Base-by-base conservation (phyloP, 2,113 vertebrate species). In the Erinaceus europaeus region DNA sequence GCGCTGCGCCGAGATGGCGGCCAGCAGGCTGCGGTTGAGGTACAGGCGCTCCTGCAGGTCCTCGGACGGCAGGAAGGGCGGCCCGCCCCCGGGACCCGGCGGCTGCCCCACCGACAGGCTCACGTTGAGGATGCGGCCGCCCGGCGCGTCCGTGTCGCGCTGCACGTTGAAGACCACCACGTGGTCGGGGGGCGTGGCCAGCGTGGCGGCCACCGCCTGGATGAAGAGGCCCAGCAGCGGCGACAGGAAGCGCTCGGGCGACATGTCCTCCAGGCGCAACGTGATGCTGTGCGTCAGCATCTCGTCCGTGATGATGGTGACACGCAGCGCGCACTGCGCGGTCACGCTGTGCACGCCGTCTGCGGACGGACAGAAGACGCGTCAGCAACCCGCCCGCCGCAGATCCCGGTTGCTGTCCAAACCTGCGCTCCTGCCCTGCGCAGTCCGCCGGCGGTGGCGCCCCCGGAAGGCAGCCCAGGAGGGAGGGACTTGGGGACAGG, bases 201-300 rank as follows among this genome's bases (percentile, higher is more conserved):
- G 97, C 21, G 99, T 98, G 1, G 97, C 88, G 0, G 99, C 98
- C 92, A 99, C 99, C 0, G 98, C 98, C 53, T 98, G 98, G 62
- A 99, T 97, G 93, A 99, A 99, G 96, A 98, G 98, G 10, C 97
- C 96, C 83, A 99, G 97, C 21, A 98, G 97, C 0, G 98, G 98
- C 0, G 99, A 99, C 53, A 99, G 97, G 97, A 99, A 99, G 55
- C 97, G 98, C 90, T 99, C 98, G 48, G 99, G 98, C 1, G 98
- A 99, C 91, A 99, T 99, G 96, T 99, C 97, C 74, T 98, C 98
- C 95, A 99, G 94, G 21, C 99, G 97, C 83, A 99, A 88, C 0
- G 99, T 99, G 97, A 99, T 99, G 91, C 98, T 99, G 97, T 99
- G 99, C 92, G 98, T 99, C 86, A 99, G 97, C 98, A 99, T 99